Conservation (phyloP, 2,888 invertebrate genomes). For the Hyles lineata region DNA sequence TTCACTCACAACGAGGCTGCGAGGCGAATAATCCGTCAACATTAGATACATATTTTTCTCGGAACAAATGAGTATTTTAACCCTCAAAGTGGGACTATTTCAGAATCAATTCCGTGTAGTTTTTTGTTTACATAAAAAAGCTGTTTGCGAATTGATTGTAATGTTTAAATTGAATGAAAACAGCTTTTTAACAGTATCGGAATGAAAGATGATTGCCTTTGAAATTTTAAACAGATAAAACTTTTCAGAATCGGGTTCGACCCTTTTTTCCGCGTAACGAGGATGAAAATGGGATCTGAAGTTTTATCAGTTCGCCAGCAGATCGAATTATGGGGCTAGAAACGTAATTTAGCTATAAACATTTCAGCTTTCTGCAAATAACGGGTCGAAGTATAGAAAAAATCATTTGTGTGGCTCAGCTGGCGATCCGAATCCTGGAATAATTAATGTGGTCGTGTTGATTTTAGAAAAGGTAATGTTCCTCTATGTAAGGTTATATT, state of each 20-base stretch:
- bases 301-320: conserved; percentile 46
- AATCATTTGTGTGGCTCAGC: not conserved
- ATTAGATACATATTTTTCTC: conserved; percentile 67
- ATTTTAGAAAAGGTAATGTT: not conserved
- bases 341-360: conserved; percentile 30
- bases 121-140: not conserved
- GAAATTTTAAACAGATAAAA: conserved; percentile 53
- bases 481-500: not conserved
- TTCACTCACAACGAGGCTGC: not conserved
- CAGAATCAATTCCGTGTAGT: not conserved
- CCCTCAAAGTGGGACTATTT: not conserved
- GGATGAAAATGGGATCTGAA: conserved; percentile 45
- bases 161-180: not conserved
- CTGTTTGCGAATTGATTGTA: conserved; percentile 36
- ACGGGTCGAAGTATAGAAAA: not conserved
- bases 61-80: not conserved
- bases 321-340: conserved; percentile 37
- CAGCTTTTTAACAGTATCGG: conserved; percentile 16
- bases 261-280: conserved; percentile 53
- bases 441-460: not conserved
- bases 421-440: not conserved
- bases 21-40: conserved; percentile 42
- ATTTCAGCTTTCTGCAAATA: conserved; percentile 9
- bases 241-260: conserved; percentile 44
- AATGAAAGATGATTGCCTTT: conserved; percentile 49